Base-by-base conservation (phyloP, 2,888 invertebrate species). In the Luperina nickerlii region DNA sequence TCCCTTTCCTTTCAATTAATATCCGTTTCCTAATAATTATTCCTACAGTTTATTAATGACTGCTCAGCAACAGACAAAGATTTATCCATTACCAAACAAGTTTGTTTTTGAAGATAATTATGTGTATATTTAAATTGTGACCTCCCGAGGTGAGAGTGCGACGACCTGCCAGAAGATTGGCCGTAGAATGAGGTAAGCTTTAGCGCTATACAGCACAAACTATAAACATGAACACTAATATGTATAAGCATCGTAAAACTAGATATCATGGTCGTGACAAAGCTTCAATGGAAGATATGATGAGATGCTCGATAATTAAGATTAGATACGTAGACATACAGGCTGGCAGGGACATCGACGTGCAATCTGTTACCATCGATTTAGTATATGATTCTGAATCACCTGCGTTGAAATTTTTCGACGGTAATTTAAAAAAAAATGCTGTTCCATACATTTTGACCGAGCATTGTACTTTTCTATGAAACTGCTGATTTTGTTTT, bases 141-240 rank as follows among this genome's bases (percentile, higher is more conserved):
- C 82, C 88, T 84, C 82, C 62, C 48, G 71, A 75, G 80, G 82
- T 84, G 73, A 88, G 71, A 83, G 88, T 78, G 86, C 88, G 83
- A 81, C 24, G 88, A 88, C 86, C 88, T 74, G 80, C 15, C 67
- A 72, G 57, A 68, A 65, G 68, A 71, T 78, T 74, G 32, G 57
- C 66, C 51, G n/a, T 45, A 66, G 67, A 38, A 79, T 84, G 80
- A 84, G 74, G 79, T 83, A 87, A 82, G 74, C 38, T 75, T 60
- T 69, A 48, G 42, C 51, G 66, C 71, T 65, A 74, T 68, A 74
- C 42, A 65, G 32, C n/a, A 62, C 38, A 66, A 42, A 48, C 27
- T 73, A 73, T 75, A 77, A 82, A 85, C 27, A 18, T 38, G 62
- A 57, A 24, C 62, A 7, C 4, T 48, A 62, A 78, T 60, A 78